Evolutionary conservation across 2,888 invertebrate species (phyloP), one percentile per base, ranked within the genome.

Genomic region (Drosophila fungiperda): DNA sequence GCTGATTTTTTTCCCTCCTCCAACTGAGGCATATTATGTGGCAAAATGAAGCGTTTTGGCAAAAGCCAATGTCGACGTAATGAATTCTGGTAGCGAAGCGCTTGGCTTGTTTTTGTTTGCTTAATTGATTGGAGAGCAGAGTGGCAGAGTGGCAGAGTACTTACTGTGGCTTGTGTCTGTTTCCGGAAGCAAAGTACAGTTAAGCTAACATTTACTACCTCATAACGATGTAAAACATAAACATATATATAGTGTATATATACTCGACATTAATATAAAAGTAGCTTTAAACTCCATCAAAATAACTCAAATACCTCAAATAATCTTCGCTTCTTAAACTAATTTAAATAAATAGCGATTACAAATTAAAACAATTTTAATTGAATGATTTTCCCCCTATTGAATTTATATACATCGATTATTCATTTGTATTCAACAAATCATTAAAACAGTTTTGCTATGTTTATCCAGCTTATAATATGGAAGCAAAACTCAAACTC

Each of bases 51-150:
- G 68, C 81, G 58, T 64, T 66, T 54, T 61, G 55, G 40, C 57
- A 49, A 42, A 40, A 42, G 40, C 62, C 66, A 53, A 52, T 64
- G 58, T 50, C 54, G 53, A 42, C 45, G 52, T 81, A 82, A 81
- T 81, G 81, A 81, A 82, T 81, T 81, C 71, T 61, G 70, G 48
- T 76, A 70, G 68, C 59, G 42, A 29, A 65, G 57, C 69, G 52
- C 26, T 38, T 40, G 76, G 58, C 40, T 29, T 62, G 68, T 60
- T 76, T 75, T 78, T 83, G 80, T 82, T 83, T 85, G 68, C 64
- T 71, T 85, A 67, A 76, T 78, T 76, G 83, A 83, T 83, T 83
- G 71, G 73, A 82, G 78, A 54, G 79, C 75, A 60, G 55, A 72
- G 59, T 26, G 59, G 29, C 29, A 29, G 29, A 23, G 26, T 26